A percentile compares a stretch with the other conserved stretches of the same genome.
Evolutionary conservation across 2,113 vertebrate species (phyloP).

Genomic region (Taxidea taxus): DNA sequence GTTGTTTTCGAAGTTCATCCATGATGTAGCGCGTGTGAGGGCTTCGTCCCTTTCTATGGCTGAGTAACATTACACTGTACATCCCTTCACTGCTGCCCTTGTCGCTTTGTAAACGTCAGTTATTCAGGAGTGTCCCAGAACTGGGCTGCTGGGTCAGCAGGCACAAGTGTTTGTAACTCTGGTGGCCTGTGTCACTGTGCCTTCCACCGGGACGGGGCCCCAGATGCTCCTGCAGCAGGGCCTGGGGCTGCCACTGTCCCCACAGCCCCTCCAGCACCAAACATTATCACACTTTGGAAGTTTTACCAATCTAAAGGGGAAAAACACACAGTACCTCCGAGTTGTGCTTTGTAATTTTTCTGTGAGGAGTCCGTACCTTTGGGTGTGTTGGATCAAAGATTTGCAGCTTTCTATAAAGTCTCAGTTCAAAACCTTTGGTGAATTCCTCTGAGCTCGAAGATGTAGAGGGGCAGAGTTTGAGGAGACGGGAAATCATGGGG

Average conservation of each 20-base stretch:
- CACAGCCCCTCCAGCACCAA: background rate
- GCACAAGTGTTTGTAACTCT: too few relatives aligned
- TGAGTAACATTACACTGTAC: background rate
- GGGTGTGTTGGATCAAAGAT: background rate
- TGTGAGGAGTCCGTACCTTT: background rate
- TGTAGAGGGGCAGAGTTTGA: background rate
- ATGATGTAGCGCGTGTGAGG: accelerated
- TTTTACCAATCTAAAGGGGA: background rate
- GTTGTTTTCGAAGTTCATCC: background rate
- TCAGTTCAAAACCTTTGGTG: background rate
- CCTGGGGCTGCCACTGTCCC: background rate
- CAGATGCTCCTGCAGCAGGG: background rate
- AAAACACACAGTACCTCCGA: background rate
- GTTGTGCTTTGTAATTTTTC: background rate
- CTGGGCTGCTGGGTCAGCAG: background rate
- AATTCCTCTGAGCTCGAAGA: background rate
- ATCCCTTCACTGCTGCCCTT: background rate
- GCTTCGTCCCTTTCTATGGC: background rate
- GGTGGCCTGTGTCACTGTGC: background rate
- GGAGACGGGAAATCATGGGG: background rate
- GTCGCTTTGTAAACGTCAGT: background rate
- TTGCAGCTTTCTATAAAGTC: background rate
- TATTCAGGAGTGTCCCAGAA: background rate
- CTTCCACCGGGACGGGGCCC: background rate
- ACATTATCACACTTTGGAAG: background rate